phyloP scores from a whole-genome alignment of 2,888 invertebrate genomes.

The Oeneis ivallda region DNA sequence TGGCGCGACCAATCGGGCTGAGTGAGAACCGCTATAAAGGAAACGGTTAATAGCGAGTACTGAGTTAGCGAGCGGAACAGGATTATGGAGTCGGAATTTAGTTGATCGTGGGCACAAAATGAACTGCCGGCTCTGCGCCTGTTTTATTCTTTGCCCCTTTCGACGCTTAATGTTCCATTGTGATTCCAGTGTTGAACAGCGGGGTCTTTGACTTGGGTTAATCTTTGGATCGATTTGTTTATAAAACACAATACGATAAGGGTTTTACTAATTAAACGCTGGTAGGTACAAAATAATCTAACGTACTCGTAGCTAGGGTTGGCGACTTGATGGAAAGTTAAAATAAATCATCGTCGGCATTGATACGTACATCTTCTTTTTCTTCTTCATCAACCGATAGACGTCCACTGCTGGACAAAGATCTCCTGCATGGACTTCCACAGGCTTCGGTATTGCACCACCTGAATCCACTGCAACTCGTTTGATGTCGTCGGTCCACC shows the following conservation, averaged over 20 bases:
- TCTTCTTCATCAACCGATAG: too few relatives aligned
- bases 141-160: conserved; percentile 57
- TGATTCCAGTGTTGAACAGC: conserved; percentile 37
- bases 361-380: too few relatives aligned
- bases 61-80: conserved; percentile 57
- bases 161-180: conserved; percentile 60
- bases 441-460: too few relatives aligned
- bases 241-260: conserved; percentile 21
- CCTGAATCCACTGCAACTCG: too few relatives aligned
- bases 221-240: conserved; percentile 27
- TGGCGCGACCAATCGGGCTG: conserved; percentile 69
- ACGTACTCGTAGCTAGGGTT: conserved; percentile 11
- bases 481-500: too few relatives aligned
- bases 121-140: conserved; percentile 44
- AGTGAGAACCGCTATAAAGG: conserved; percentile 72
- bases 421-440: too few relatives aligned
- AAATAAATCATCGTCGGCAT: too few relatives aligned
- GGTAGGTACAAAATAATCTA: conserved; percentile 14
- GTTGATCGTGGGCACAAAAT: conserved; percentile 50
- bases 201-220: conserved; percentile 30
- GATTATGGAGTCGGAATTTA: conserved; percentile 47
- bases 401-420: too few relatives aligned
- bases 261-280: conserved; percentile 17
- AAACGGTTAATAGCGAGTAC: conserved; percentile 60
- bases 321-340: not conserved